These are phyloP conservation scores for Carpatolechia fugitivella DNA, from an alignment of 2,888 invertebrate genomes.

Conservation along the genomic window DNA sequence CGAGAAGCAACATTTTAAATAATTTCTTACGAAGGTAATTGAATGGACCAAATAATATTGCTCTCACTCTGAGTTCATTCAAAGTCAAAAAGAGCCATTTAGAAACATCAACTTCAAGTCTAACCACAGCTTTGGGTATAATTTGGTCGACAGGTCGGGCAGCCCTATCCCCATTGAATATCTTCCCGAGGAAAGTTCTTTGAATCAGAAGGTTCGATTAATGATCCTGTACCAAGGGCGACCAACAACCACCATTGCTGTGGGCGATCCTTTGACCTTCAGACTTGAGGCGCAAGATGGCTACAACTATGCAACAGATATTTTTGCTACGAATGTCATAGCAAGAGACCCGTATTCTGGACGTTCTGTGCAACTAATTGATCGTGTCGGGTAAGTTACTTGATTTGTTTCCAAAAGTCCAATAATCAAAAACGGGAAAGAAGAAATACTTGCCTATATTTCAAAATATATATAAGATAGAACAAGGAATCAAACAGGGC, in stretches of 20 bases:
- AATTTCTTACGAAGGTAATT: too few relatives aligned
- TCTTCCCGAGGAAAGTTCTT: conserved; percentile 92
- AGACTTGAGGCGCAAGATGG: conserved; percentile 93
- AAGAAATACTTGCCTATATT: too few relatives aligned
- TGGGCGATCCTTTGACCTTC: conserved; percentile 94
- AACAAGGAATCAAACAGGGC: too few relatives aligned
- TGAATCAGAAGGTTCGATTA: conserved; percentile 92
- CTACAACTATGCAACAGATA: conserved; percentile 92
- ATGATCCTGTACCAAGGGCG: conserved; percentile 93
- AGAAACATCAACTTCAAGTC: conserved; percentile 46
- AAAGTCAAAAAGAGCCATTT: conserved; percentile 45
- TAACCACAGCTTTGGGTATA: conserved; percentile 71
- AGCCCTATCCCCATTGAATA: conserved; percentile 96
- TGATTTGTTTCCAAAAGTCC: not conserved
- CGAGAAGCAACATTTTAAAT: too few relatives aligned
- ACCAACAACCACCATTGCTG: conserved; percentile 95
- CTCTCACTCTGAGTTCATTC: conserved; percentile 46
- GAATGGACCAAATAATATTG: too few relatives aligned
- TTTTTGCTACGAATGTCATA: conserved; percentile 95
- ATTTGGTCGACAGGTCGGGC: conserved; percentile 85
- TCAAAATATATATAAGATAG: too few relatives aligned
- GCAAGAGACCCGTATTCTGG: conserved; percentile 96
- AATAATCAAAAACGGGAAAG: too few relatives aligned
- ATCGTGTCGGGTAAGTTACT: conserved; percentile 87
- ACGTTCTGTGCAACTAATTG: conserved; percentile 92